Evolutionary conservation across 2,888 invertebrate species (phyloP).

Genomic region (Acleris literana): DNA sequence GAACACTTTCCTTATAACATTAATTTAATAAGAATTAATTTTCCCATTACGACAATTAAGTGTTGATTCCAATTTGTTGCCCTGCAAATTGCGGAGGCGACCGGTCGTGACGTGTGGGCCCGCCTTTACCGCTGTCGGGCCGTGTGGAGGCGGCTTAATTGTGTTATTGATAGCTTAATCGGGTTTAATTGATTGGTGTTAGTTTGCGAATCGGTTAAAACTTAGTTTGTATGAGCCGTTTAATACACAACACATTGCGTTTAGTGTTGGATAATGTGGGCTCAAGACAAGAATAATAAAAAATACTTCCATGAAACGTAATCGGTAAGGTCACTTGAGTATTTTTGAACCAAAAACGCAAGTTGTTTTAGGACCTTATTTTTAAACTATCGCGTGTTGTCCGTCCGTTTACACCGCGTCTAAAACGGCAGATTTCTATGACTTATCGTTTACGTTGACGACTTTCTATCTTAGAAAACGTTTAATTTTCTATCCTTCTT

Average conservation of each 20-base stretch:
- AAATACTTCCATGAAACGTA: no score
- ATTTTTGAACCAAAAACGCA: no score
- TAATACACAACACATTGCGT: not conserved
- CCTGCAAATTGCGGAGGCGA: conserved; percentile 20
- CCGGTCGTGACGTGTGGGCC: conserved; percentile 27
- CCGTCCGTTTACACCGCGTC: no score
- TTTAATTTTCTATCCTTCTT: no score
- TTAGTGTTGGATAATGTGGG: not conserved
- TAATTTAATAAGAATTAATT: conserved; percentile 29
- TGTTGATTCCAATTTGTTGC: conserved; percentile 12
- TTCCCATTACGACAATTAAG: conserved; percentile 10
- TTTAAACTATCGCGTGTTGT: no score
- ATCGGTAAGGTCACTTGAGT: no score
- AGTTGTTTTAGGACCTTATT: no score
- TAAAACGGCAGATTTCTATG: no score
- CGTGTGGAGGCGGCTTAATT: conserved; percentile 24
- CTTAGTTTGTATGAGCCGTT: not conserved
- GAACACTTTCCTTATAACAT: conserved; percentile 7
- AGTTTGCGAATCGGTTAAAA: conserved; percentile 1
- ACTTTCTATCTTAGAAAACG: no score
- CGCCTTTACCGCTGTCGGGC: conserved; percentile 30
- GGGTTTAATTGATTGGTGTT: conserved; percentile 11
- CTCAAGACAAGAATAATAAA: no score
- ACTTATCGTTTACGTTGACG: no score
- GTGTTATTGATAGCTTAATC: conserved; percentile 23